phyloP scores from a whole-genome alignment of 2,888 invertebrate species.

The Chironomus riparius region DNA sequence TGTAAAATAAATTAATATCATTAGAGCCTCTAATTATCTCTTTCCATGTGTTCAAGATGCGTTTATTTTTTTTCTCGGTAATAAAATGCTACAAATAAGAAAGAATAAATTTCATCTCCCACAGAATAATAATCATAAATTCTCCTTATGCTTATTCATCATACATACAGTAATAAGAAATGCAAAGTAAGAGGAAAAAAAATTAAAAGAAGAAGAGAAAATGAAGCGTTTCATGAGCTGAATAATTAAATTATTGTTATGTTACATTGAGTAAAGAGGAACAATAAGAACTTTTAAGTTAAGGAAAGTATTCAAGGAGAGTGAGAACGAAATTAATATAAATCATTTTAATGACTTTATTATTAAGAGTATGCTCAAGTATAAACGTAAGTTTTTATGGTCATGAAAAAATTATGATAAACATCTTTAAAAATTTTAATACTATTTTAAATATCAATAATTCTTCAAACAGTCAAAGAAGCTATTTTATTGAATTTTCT shows the following conservation, averaged over 20 bases:
- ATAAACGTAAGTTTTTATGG: no score
- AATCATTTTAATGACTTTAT: background rate
- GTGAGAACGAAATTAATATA: background rate
- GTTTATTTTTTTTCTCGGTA: background rate
- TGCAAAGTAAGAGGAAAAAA: background rate
- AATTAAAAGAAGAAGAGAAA: background rate
- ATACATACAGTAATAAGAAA: background rate
- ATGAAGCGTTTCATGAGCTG: conserved; percentile 9
- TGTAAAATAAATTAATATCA: conserved; percentile 20
- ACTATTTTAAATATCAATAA: no score
- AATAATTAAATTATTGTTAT: conserved; percentile 23
- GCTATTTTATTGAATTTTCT: no score
- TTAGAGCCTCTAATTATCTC: conserved; percentile 21
- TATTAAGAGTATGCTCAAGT: background rate
- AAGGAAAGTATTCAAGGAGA: no score
- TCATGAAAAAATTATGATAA: no score
- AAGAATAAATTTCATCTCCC: background rate
- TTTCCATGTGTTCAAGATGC: background rate
- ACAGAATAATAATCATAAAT: conserved; percentile 20
- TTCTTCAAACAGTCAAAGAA: no score
- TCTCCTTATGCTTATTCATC: conserved; percentile 18
- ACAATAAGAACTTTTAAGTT: background rate
- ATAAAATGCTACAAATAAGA: background rate
- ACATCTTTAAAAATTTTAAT: no score
- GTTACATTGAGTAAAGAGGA: background rate